Evolutionary conservation across 1,140 invertebrate species (phyloP).

Genomic region (Neodiprion fabricii): DNA sequence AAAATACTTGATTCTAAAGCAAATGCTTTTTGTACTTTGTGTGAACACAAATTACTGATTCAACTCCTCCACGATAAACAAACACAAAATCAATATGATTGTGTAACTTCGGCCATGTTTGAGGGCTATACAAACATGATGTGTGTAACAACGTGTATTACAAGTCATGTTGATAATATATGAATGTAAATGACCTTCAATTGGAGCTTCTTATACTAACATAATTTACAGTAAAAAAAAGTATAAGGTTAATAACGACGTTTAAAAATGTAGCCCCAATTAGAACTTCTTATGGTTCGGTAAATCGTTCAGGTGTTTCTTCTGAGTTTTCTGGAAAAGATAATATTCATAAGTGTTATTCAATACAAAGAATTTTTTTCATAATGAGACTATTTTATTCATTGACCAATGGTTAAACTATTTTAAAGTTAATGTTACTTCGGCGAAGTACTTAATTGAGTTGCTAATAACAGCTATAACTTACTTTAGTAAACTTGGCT

Average conservation of each 20-base stretch:
- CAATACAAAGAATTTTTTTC: background rate
- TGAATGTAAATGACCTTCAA: too few relatives aligned
- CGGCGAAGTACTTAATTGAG: background rate
- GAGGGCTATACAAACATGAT: too few relatives aligned
- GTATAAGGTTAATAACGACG: too few relatives aligned
- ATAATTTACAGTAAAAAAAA: too few relatives aligned
- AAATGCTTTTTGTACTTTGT: background rate
- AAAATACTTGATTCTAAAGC: background rate
- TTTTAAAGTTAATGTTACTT: background rate
- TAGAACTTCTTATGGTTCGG: too few relatives aligned
- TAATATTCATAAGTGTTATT: background rate
- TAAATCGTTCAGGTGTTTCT: background rate
- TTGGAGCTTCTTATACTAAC: too few relatives aligned
- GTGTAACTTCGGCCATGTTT: too few relatives aligned
- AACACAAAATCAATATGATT: background rate
- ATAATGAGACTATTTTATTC: background rate
- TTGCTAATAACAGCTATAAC: conserved; percentile 15
- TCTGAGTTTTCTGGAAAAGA: background rate
- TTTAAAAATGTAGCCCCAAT: too few relatives aligned
- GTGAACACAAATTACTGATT: too few relatives aligned
- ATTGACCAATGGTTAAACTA: background rate
- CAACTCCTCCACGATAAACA: background rate
- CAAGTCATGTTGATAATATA: background rate
- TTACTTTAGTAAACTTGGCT: conserved; percentile 43
- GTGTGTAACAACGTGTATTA: background rate